Evolutionary conservation across 2,888 invertebrate genomes (phyloP).

Genomic region (Caradrina clavipalpis): DNA sequence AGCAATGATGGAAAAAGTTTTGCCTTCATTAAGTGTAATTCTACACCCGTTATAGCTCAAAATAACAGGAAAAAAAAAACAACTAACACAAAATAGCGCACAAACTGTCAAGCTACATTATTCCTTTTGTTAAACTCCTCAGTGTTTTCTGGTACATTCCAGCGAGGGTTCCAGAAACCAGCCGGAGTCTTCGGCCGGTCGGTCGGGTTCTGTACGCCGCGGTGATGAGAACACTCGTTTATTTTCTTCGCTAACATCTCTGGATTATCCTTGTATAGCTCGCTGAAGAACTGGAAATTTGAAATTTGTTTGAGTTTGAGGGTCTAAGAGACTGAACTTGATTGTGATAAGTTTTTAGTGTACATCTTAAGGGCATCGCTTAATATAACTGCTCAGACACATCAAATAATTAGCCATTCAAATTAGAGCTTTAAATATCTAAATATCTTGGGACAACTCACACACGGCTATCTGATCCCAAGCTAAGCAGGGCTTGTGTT

Average conservation of each 20-base stretch:
- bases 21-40: too few species aligned
- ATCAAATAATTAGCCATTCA: too few species aligned
- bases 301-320: not conserved
- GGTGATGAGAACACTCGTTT: conserved; percentile 84
- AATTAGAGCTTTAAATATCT: too few species aligned
- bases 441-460: too few species aligned
- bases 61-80: not conserved
- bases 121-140: conserved; percentile 85
- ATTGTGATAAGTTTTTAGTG: not conserved
- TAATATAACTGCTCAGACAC: too few species aligned
- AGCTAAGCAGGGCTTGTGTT: too few species aligned
- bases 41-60: not conserved
- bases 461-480: too few species aligned
- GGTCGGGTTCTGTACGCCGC: conserved; percentile 80
- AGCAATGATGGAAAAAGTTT: too few species aligned
- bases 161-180: conserved; percentile 86
- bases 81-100: not conserved
- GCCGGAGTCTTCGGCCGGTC: conserved; percentile 80
- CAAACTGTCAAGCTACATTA: conserved; percentile 69
- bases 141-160: conserved; percentile 84
- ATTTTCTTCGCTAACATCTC: conserved; percentile 81
- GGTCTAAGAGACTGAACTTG: not conserved
- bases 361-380: too few species aligned
- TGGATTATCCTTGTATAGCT: conserved; percentile 81
- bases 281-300: conserved; percentile 81